These are phyloP conservation scores for Propithecus deckenii DNA, from an alignment of 2,797 vertebrate species.

Conservation along the genomic window DNA sequence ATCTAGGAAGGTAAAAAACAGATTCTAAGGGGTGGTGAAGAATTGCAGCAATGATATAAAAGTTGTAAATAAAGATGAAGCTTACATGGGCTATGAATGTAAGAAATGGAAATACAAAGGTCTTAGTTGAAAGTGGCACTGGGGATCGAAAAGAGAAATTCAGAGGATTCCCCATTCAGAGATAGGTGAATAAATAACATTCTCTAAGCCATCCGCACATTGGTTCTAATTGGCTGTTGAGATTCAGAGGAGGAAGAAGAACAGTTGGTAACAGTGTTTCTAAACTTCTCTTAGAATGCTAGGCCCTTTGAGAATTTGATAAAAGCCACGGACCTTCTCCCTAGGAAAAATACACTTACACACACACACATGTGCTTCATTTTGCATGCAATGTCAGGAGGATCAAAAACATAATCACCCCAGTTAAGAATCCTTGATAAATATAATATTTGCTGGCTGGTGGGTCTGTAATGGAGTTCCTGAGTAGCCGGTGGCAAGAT, in stretches of 20 bases:
- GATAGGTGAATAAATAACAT: background rate
- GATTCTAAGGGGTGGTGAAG: background rate
- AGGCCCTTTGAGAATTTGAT: background rate
- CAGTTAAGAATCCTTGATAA: background rate
- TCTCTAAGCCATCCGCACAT: background rate
- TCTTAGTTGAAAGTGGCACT: slow-evolving; percentile 19
- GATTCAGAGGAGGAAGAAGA: background rate
- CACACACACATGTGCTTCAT: background rate
- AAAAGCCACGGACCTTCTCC: background rate
- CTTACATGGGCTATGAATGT: background rate
- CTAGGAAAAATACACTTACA: background rate
- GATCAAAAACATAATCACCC: background rate
- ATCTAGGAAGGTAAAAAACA: background rate
- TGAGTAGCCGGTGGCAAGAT: background rate
- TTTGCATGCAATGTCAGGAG: background rate
- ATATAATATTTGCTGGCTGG: background rate
- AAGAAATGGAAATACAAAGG: slow-evolving; percentile 2
- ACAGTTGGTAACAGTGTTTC: slow-evolving; percentile 13
- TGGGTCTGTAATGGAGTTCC: background rate
- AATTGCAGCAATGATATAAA: background rate
- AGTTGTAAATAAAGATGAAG: slow-evolving; percentile 25
- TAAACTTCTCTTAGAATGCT: background rate
- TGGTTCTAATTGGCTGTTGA: slow-evolving; percentile 29
- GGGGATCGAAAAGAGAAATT: slow-evolving; percentile 24
- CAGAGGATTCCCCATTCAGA: background rate